Percentiles rank a stretch among this genome's conserved stretches.
Conservation (phyloP, 2,888 invertebrate genomes). For the Acleris laterana region DNA sequence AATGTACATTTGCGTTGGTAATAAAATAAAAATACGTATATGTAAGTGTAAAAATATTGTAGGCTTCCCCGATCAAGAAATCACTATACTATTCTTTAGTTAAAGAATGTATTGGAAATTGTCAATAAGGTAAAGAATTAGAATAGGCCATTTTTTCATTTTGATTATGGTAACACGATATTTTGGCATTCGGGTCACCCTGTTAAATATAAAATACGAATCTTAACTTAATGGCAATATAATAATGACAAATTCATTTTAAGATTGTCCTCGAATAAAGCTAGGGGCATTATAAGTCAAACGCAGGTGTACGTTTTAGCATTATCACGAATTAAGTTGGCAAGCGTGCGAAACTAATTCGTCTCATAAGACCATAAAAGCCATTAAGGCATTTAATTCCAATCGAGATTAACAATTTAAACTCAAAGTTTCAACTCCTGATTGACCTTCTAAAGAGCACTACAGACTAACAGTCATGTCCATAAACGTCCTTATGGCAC, state of each 20-base stretch:
- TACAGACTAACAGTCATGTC: too few relatives aligned
- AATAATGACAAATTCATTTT: conserved; percentile 16
- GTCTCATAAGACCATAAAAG: neutral
- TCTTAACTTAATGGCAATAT: conserved; percentile 35
- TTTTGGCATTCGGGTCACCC: conserved; percentile 60
- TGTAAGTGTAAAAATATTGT: neutral
- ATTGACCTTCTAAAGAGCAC: neutral
- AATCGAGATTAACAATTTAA: neutral
- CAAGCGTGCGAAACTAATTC: neutral
- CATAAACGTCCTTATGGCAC: too few relatives aligned
- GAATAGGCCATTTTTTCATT: conserved; percentile 3
- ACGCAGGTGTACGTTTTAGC: neutral
- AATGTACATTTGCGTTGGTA: neutral
- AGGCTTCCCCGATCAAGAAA: neutral
- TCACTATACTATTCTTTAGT: neutral
- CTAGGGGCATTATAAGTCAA: neutral
- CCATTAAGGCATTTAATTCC: neutral
- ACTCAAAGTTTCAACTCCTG: neutral
- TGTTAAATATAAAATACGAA: conserved; percentile 40
- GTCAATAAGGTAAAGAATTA: neutral
- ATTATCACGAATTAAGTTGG: conserved; percentile 7
- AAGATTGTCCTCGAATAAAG: conserved; percentile 6
- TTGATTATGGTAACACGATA: conserved; percentile 51
- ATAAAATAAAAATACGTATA: neutral
- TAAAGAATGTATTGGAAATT: neutral